Evolutionary conservation across 1,140 invertebrate genomes (phyloP).

Genomic region (Neodiprion fabricii): DNA sequence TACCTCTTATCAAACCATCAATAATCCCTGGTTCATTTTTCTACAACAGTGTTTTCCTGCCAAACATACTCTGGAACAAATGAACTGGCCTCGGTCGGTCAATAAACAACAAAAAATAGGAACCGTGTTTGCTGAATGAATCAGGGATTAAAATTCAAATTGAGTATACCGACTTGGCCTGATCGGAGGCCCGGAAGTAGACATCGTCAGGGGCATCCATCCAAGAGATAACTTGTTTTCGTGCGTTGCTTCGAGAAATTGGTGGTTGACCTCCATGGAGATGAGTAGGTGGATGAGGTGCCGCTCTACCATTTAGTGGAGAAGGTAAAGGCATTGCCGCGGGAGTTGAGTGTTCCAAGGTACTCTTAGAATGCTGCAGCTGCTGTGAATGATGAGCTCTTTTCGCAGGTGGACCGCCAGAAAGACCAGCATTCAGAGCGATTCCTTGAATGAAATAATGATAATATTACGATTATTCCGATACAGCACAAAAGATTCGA

Average conservation of each 20-base stretch:
- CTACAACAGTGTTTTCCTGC: neutral
- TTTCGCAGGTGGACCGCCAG: constrained; percentile 72
- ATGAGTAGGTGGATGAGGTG: constrained; percentile 46
- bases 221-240: constrained; percentile 95
- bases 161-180: constrained; percentile 79
- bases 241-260: constrained; percentile 67
- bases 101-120: neutral
- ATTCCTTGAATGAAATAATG: constrained; percentile 38
- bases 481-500: too few relatives aligned
- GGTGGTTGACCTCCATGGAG: constrained; percentile 56
- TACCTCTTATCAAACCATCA: constrained; percentile 13
- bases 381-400: constrained; percentile 71
- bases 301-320: constrained; percentile 53
- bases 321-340: constrained; percentile 49
- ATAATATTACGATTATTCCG: neutral
- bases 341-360: constrained; percentile 47
- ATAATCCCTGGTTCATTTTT: constrained; percentile 1
- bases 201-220: constrained; percentile 98
- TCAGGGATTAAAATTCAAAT: constrained; percentile 11
- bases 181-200: constrained; percentile 90
- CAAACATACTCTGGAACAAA: neutral
- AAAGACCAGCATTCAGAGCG: constrained; percentile 55
- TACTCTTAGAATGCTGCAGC: constrained; percentile 48
- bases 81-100: neutral
- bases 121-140: neutral